Conservation (phyloP, 2,888 invertebrate genomes). For the Ophion ventricosus region DNA sequence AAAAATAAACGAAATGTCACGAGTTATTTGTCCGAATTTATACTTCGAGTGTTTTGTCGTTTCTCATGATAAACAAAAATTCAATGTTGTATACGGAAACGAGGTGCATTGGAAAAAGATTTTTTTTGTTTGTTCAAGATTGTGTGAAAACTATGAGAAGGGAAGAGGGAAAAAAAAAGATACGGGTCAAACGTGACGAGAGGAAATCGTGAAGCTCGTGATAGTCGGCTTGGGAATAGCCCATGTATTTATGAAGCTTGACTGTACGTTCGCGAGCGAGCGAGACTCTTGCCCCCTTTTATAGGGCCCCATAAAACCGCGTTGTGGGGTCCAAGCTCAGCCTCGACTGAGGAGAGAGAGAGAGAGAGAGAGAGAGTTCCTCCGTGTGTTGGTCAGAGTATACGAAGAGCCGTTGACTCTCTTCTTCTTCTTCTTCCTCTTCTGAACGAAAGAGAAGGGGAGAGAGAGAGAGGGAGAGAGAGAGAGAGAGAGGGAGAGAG, state of each 20-base stretch:
- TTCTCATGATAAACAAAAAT: too few species aligned
- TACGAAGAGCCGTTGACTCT: slow-evolving; percentile 57
- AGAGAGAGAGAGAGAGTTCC: too few species aligned
- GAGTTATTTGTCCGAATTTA: too few species aligned
- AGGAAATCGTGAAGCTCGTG: slow-evolving; percentile 14
- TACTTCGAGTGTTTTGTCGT: too few species aligned
- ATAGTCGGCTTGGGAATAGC: slow-evolving; percentile 37
- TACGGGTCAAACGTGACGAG: slow-evolving; percentile 10
- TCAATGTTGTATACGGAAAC: too few species aligned
- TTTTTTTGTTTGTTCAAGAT: not conserved
- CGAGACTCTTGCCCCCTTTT: slow-evolving; percentile 70
- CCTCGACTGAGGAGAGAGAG: slow-evolving; percentile 42
- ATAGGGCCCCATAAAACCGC: slow-evolving; percentile 76
- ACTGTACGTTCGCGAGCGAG: slow-evolving; percentile 53
- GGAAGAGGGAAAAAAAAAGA: not conserved
- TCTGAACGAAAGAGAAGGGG: not conserved
- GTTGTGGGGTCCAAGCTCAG: slow-evolving; percentile 73
- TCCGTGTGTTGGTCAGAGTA: slow-evolving; percentile 44
- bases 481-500: slow-evolving; percentile 9
- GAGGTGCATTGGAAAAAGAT: not conserved
- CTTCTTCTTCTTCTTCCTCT: slow-evolving; percentile 19
- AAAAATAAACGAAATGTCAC: too few species aligned
- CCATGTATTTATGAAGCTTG: slow-evolving; percentile 48
- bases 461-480: slow-evolving; percentile 21
- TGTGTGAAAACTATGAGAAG: not conserved